phyloP scores from a whole-genome alignment of 2,797 vertebrate genomes.

The Premnoplex brunnescens region DNA sequence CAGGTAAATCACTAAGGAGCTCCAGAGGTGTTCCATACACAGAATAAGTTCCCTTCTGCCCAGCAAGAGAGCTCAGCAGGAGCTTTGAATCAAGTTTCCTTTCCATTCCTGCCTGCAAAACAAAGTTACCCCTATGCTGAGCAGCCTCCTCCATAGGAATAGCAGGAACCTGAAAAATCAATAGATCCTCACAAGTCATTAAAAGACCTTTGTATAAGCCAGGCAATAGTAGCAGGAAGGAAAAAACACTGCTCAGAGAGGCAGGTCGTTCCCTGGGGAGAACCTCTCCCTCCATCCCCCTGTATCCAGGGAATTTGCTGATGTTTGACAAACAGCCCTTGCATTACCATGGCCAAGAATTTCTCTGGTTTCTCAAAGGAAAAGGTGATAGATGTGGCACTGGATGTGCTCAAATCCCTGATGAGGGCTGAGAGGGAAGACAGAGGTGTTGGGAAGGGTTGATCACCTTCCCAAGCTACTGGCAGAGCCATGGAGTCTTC shows the following conservation, averaged over 20 bases:
- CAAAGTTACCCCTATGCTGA: neutral
- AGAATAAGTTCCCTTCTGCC: neutral
- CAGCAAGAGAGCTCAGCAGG: neutral
- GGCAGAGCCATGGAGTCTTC: neutral
- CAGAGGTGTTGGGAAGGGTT: neutral
- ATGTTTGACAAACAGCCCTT: neutral
- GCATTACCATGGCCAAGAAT: accelerated
- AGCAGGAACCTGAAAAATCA: slow-evolving; percentile 19
- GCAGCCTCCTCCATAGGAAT: neutral
- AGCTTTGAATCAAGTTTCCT: neutral
- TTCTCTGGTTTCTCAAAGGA: neutral
- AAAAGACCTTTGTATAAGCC: neutral
- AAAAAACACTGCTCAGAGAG: neutral
- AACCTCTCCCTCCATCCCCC: neutral
- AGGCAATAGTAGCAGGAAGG: slow-evolving; percentile 5
- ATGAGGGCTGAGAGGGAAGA: neutral
- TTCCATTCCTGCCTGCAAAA: neutral
- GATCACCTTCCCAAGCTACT: neutral
- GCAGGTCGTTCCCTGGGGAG: neutral
- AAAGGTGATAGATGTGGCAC: neutral
- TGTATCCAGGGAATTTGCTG: neutral
- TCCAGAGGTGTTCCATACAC: neutral
- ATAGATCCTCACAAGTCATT: neutral
- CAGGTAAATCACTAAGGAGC: neutral
- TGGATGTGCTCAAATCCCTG: neutral